These are phyloP conservation scores for Melikaiella ostensackeni DNA, from an alignment of 2,888 invertebrate genomes.

Conservation along the genomic window DNA sequence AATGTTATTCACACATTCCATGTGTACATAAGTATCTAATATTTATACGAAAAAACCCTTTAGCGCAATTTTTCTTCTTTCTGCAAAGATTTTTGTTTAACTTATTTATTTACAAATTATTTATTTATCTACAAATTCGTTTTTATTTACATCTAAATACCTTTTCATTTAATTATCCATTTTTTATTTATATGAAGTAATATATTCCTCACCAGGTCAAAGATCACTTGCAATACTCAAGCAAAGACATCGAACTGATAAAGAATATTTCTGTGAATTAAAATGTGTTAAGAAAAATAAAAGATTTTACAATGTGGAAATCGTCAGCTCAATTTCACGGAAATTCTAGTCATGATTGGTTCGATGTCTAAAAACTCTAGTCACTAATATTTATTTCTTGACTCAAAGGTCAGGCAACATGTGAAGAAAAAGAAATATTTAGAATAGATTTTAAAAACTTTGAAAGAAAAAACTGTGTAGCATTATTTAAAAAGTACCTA, in stretches of 20 bases:
- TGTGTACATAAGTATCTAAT: constrained; percentile 36
- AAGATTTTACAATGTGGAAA: not conserved
- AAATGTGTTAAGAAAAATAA: constrained; percentile 6
- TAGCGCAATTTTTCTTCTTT: not conserved
- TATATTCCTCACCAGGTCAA: constrained; percentile 3
- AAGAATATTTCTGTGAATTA: constrained; percentile 1
- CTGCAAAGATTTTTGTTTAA: not conserved
- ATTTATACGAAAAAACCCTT: constrained; percentile 5
- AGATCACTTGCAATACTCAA: constrained; percentile 33
- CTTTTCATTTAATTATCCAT: not conserved
- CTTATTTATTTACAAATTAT: not conserved
- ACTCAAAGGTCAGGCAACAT: constrained; percentile 16
- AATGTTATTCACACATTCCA: constrained; percentile 66
- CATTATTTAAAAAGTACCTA: constrained; percentile 44
- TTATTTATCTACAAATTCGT: not conserved
- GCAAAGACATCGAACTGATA: constrained; percentile 23
- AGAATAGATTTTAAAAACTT: constrained; percentile 22
- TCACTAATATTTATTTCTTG: constrained; percentile 31
- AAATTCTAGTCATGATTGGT: not conserved
- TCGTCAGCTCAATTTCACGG: constrained; percentile 13
- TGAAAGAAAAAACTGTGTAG: constrained; percentile 38
- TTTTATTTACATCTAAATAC: not conserved
- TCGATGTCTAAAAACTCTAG: constrained; percentile 34
- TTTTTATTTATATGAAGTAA: constrained; percentile 11
- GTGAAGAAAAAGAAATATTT: constrained; percentile 3